These are phyloP conservation scores for Steromphala cineraria DNA, from an alignment of 2,888 invertebrate genomes.

Conservation along the genomic window DNA sequence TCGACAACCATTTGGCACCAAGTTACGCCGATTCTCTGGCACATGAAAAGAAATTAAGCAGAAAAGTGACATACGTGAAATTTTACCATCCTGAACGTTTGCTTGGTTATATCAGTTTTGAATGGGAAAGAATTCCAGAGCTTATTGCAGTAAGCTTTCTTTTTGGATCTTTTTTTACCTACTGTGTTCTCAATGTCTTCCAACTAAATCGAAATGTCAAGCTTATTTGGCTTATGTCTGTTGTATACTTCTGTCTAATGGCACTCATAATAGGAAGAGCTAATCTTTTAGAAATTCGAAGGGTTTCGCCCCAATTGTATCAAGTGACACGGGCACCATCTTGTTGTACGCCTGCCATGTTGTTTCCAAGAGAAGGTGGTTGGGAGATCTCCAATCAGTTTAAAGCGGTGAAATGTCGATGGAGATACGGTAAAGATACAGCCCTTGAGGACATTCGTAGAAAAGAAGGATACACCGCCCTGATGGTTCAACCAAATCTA, in stretches of 20 bases:
- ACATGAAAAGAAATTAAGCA: no score
- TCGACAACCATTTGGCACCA: conserved; percentile 32
- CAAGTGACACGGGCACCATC: conserved; percentile 64
- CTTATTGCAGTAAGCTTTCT: conserved; percentile 51
- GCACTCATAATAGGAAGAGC: conserved; percentile 57
- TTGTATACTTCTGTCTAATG: conserved; percentile 47
- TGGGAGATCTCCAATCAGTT: conserved; percentile 51
- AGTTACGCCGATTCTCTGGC: no score
- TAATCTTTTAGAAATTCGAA: conserved; percentile 63
- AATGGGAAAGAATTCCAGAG: conserved; percentile 60
- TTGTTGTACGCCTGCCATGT: conserved; percentile 72
- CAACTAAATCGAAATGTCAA: neutral
- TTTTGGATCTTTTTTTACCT: conserved; percentile 35
- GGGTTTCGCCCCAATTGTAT: conserved; percentile 59
- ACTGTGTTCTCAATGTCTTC: conserved; percentile 29
- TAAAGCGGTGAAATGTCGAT: conserved; percentile 48
- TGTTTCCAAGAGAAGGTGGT: conserved; percentile 60
- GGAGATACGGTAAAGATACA: conserved; percentile 63
- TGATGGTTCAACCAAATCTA: conserved; percentile 69
- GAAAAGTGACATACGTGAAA: conserved; percentile 58
- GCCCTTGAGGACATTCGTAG: conserved; percentile 59
- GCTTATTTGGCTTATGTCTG: conserved; percentile 40
- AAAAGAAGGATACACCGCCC: conserved; percentile 40
- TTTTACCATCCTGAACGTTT: conserved; percentile 70
- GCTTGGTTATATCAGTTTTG: conserved; percentile 60